A percentile compares a stretch with the other conserved stretches of the same genome.
phyloP scores from a whole-genome alignment of 2,888 invertebrate species.

The Eugnorisma glareosa region DNA sequence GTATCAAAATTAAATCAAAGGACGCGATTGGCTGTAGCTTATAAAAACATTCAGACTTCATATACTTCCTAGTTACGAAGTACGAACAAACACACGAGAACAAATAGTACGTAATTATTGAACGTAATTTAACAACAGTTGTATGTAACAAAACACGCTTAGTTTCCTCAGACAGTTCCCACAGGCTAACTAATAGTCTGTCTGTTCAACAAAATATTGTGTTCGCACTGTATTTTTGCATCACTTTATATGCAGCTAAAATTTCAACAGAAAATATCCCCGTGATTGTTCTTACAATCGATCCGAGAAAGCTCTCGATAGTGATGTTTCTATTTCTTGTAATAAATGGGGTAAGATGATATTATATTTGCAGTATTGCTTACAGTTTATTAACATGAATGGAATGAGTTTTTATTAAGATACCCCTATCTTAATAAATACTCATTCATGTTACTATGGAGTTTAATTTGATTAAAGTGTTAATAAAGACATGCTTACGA shows the following conservation, averaged over 20 bases:
- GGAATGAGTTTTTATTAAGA: conserved; percentile 25
- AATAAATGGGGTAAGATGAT: conserved; percentile 39
- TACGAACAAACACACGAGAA: conserved; percentile 62
- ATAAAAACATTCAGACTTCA: neutral
- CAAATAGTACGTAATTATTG: conserved; percentile 74
- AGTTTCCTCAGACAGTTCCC: conserved; percentile 89
- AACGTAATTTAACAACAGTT: conserved; percentile 82
- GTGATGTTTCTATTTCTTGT: conserved; percentile 62
- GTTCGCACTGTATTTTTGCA: conserved; percentile 82
- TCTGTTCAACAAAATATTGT: conserved; percentile 86
- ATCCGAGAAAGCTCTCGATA: conserved; percentile 36
- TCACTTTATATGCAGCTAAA: conserved; percentile 77
- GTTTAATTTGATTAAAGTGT: neutral
- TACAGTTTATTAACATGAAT: conserved; percentile 7
- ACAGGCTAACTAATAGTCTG: conserved; percentile 88
- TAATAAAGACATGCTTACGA: neutral
- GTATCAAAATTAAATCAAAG: too few relatives aligned
- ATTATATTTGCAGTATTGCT: conserved; percentile 26
- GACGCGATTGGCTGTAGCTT: too few relatives aligned
- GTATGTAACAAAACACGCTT: conserved; percentile 87
- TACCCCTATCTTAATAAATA: too few relatives aligned
- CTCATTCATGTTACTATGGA: too few relatives aligned
- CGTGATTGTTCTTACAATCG: conserved; percentile 41
- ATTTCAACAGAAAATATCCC: conserved; percentile 57
- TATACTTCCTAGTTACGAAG: neutral